phyloP scores from a whole-genome alignment of 2,113 vertebrate species.

The Phylloscopus whistleri region DNA sequence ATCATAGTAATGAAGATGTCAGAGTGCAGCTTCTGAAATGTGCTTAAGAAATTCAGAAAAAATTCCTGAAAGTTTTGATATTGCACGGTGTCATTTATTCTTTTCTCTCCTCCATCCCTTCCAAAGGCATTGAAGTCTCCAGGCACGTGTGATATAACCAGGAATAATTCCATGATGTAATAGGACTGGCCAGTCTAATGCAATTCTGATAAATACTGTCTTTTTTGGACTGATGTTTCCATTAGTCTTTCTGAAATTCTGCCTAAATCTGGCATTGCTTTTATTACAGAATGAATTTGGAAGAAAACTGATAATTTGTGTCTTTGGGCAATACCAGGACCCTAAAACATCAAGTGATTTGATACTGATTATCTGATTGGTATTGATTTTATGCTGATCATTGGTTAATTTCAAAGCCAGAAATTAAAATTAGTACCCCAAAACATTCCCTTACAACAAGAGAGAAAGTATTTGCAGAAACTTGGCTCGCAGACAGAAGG shows the following conservation, averaged over 20 bases:
- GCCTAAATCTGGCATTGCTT: background rate
- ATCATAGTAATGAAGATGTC: background rate
- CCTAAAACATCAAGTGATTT: background rate
- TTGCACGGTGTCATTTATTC: rapidly evolving
- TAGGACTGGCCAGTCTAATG: background rate
- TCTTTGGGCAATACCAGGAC: background rate
- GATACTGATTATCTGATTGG: background rate
- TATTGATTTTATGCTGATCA: background rate
- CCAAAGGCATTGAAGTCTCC: background rate
- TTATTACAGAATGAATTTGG: background rate
- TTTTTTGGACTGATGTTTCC: background rate
- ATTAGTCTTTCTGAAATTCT: background rate
- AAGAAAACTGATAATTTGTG: background rate
- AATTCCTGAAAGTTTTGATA: background rate
- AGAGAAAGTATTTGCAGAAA: background rate
- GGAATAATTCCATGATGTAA: background rate
- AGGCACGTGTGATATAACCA: background rate
- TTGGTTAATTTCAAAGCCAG: background rate
- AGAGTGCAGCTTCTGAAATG: background rate
- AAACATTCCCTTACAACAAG: background rate
- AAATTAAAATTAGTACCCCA: background rate
- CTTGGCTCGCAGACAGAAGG: background rate
- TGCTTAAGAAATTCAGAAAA: background rate
- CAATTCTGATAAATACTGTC: background rate
- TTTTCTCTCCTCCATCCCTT: background rate